Evolutionary conservation across 2,888 invertebrate species (phyloP), one percentile per base, ranked within the genome.

Genomic region (Heteromyza rotundicornis): DNA sequence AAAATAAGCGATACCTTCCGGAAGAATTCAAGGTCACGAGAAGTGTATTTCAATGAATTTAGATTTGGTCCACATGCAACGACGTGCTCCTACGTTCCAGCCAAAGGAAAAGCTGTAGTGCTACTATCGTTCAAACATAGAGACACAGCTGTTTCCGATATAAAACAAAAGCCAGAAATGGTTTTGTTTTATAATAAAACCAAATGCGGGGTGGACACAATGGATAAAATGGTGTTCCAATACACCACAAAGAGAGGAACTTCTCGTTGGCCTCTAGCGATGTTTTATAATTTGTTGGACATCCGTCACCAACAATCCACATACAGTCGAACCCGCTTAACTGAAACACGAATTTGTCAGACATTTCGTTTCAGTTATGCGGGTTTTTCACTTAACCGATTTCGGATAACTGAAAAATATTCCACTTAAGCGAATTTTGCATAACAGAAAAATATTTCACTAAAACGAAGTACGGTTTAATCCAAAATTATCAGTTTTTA

Each of bases 131-230:
- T 64, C 22, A 55, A 62, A 10, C 63, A 64, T 47, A 64, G 63
- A 20, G 55, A 59, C 7, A 60, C 61, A 54, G 14, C 59, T 53
- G 63, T 62, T 60, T 59, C 40, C 47, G 63, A 65, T 10, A 60
- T 58, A 63, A 63, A 62, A 59, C 57, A 49, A 58, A 65, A 68
- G 59, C 68, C 65, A 12, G 57, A 66, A 60, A 65, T 63, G 54
- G 64, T 66, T 61, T 44, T 64, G 24, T 62, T 49, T 65, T 64
- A 64, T 27, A 64, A 66, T 60, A 36, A 17, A 57, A 57, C 60
- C 56, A 66, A 63, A 60, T 55, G 57, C 16, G 64, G 60, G 40
- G 64, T 66, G n/a, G 64, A 64, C 51, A 51, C 50, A 27, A 63
- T 63, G 65, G 62, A 67, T 23, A 61, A 65, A 58, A 61, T 60